phyloP scores from a whole-genome alignment of 2,113 vertebrate species.

The Myanophis thanlyinensis region DNA sequence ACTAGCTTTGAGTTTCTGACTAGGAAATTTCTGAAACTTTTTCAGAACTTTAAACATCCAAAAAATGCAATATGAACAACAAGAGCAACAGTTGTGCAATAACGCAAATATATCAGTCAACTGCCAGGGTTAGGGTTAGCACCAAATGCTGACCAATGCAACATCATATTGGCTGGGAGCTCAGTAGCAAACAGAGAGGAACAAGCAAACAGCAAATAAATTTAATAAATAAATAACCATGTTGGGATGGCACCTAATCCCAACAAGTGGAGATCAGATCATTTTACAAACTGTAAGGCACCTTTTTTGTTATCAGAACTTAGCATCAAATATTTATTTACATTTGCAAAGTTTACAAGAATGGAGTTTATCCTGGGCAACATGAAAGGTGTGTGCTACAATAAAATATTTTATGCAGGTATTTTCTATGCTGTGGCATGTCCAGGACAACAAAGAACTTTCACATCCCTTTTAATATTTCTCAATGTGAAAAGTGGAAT shows the following conservation, averaged over 20 bases:
- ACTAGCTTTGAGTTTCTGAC: background rate
- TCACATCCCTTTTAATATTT: background rate
- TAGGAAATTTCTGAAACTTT: background rate
- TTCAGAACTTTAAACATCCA: background rate
- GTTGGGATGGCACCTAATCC: background rate
- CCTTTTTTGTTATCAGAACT: background rate
- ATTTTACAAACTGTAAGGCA: background rate
- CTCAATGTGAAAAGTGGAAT: background rate
- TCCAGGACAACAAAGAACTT: background rate
- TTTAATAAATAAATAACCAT: background rate
- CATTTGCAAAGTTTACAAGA: background rate
- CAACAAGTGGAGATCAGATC: background rate
- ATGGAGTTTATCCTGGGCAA: background rate
- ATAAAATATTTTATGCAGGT: background rate
- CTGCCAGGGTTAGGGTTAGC: background rate
- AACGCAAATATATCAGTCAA: background rate
- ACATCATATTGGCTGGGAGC: background rate
- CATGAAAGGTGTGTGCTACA: background rate
- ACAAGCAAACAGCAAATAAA: background rate
- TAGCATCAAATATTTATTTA: background rate
- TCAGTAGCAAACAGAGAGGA: background rate
- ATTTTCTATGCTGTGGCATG: background rate
- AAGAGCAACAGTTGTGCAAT: background rate
- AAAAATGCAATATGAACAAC: background rate
- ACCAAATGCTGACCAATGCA: background rate